Evolutionary conservation across 2,888 invertebrate species (phyloP).

Genomic region (Cosmorhoe ocellata): DNA sequence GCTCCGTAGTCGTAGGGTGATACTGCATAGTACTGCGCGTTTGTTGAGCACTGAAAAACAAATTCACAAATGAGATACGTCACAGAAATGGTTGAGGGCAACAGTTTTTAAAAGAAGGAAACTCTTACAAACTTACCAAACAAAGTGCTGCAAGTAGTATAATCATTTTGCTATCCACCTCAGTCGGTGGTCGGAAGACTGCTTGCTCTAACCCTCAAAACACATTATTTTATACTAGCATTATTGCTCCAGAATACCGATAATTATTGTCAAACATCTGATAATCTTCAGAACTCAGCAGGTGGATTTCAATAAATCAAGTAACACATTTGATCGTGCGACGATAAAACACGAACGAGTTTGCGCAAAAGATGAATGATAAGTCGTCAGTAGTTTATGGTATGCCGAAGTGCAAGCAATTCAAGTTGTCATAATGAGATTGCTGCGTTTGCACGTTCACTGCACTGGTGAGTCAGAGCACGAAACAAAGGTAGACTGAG

Average conservation of each 20-base stretch:
- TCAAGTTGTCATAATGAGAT: conserved; percentile 11
- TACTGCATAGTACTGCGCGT: conserved; percentile 59
- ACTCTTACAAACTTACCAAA: conserved; percentile 50
- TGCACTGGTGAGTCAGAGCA: conserved; percentile 12
- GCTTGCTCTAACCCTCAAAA: conserved; percentile 38
- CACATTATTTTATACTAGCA: conserved; percentile 55
- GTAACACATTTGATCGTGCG: conserved; percentile 23
- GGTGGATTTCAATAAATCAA: conserved; percentile 23
- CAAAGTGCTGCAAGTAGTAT: conserved; percentile 50
- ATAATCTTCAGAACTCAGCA: conserved; percentile 23
- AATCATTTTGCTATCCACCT: conserved; percentile 50
- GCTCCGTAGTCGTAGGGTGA: conserved; percentile 38
- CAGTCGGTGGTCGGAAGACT: conserved; percentile 47
- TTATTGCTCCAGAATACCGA: conserved; percentile 56
- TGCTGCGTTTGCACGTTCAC: conserved; percentile 17
- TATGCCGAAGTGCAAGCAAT: conserved; percentile 13
- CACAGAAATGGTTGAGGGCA: background rate
- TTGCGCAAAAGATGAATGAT: conserved; percentile 26
- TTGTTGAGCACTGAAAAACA: conserved; percentile 51
- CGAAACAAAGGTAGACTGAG: conserved; percentile 3
- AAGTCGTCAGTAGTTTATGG: background rate
- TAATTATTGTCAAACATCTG: conserved; percentile 36
- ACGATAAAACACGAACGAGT: conserved; percentile 31
- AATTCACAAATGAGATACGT: background rate
- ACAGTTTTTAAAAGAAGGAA: background rate